A percentile compares a stretch with the other conserved stretches of the same genome.
Evolutionary conservation across 1,140 invertebrate genomes (phyloP).

Genomic region (Saccostrea glomerata): DNA sequence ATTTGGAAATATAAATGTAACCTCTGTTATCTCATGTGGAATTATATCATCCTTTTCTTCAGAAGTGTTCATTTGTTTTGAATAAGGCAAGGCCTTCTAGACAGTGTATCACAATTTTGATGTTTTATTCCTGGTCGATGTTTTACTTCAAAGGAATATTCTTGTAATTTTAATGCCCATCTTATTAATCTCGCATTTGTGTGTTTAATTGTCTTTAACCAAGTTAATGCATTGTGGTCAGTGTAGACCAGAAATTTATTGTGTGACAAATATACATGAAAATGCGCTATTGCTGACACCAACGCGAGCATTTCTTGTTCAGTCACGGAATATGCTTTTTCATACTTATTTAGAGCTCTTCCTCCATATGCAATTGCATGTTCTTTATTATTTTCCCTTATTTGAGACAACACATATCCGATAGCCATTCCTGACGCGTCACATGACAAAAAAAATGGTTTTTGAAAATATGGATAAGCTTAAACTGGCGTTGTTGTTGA

Average conservation of each 20-base stretch:
- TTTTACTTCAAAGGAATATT: not conserved
- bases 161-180: not conserved
- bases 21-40: not conserved
- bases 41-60: not conserved
- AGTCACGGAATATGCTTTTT: constrained; percentile 62
- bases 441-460: constrained; percentile 59
- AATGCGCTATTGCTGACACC: too few species aligned
- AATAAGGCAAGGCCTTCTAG: too few species aligned
- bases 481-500: constrained; percentile 63
- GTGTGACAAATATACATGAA: too few species aligned
- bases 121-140: too few species aligned
- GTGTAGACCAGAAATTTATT: too few species aligned
- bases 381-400: constrained; percentile 69
- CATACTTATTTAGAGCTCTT: constrained; percentile 73
- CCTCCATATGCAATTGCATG: constrained; percentile 79
- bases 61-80: too few species aligned
- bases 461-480: constrained; percentile 56
- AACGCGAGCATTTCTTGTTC: too few species aligned
- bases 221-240: too few species aligned
- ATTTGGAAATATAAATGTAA: not conserved
- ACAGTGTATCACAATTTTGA: too few species aligned
- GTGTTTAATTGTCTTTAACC: too few species aligned
- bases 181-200: too few species aligned
- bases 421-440: constrained; percentile 67
- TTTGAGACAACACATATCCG: constrained; percentile 65